Conservation (phyloP, 2,797 vertebrate species). For the Halcyon leucocephala region DNA sequence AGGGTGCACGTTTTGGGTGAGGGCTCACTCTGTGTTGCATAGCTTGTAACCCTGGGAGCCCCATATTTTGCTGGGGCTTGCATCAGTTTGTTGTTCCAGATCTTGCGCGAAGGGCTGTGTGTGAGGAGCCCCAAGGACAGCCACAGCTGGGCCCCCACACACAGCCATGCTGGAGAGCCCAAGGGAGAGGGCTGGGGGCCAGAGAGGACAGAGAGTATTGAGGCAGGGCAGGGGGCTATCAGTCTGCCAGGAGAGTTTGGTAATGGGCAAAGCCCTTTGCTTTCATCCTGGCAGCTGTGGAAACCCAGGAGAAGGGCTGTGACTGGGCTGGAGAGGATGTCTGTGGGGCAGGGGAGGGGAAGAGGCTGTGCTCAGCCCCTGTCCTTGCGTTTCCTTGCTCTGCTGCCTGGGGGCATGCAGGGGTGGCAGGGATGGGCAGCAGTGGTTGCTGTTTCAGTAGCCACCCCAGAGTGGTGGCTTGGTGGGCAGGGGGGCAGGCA, state of each 20-base stretch:
- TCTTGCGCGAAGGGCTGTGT: neutral
- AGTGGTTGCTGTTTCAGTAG: neutral
- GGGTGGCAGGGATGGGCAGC: neutral
- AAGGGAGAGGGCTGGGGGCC: neutral
- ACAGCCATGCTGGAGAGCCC: neutral
- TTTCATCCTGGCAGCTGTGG: neutral
- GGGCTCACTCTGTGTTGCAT: neutral
- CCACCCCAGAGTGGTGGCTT: neutral
- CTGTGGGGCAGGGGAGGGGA: neutral
- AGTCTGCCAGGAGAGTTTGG: neutral
- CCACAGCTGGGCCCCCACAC: fast-evolving
- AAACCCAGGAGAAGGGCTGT: neutral
- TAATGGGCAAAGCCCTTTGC: neutral
- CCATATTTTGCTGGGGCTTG: neutral
- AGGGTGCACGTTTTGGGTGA: neutral
- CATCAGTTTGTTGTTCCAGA: neutral
- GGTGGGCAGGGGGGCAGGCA: neutral
- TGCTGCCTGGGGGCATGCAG: neutral
- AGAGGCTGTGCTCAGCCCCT: neutral
- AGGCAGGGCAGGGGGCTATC: neutral
- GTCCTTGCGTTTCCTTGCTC: neutral
- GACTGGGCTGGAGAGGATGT: neutral
- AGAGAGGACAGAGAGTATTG: neutral
- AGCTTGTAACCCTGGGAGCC: neutral
- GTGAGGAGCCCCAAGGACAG: neutral